Conservation (phyloP, 2,797 vertebrate species). For the Sardinella longiceps region DNA sequence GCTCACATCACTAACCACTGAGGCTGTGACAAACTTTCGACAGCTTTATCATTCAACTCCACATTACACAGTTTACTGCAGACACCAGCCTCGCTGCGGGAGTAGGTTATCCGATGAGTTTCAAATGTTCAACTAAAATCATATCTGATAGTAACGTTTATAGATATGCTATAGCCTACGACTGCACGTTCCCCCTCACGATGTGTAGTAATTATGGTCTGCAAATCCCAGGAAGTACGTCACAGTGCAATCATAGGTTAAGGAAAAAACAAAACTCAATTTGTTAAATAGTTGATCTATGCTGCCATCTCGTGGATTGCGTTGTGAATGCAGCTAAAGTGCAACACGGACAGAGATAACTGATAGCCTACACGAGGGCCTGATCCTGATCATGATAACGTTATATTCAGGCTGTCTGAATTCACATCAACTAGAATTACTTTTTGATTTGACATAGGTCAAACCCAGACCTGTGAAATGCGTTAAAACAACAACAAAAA, state of each 20-base stretch:
- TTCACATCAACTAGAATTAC: no score
- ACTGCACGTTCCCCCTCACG: conserved; percentile 36
- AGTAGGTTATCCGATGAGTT: not conserved
- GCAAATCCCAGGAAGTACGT: conserved; percentile 60
- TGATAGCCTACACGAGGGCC: no score
- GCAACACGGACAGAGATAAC: no score
- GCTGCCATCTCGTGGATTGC: conserved; percentile 63
- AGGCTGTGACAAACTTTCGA: not conserved
- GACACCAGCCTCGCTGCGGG: not conserved
- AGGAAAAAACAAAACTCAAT: conserved; percentile 16
- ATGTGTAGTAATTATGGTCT: conserved; percentile 46
- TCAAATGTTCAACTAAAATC: not conserved
- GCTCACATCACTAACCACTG: conserved; percentile 13
- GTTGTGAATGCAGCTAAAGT: not conserved
- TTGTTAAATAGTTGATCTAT: conserved; percentile 31
- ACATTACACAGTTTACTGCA: not conserved
- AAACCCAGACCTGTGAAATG: no score
- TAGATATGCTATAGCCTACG: not conserved
- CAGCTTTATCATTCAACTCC: not conserved
- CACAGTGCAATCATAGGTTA: conserved; percentile 29
- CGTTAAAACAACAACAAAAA: no score
- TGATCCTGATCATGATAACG: no score
- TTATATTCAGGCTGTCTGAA: no score
- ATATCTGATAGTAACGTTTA: not conserved
- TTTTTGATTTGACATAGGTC: no score